phyloP scores from a whole-genome alignment of 2,113 vertebrate genomes.

The Xiphophorus hellerii region DNA sequence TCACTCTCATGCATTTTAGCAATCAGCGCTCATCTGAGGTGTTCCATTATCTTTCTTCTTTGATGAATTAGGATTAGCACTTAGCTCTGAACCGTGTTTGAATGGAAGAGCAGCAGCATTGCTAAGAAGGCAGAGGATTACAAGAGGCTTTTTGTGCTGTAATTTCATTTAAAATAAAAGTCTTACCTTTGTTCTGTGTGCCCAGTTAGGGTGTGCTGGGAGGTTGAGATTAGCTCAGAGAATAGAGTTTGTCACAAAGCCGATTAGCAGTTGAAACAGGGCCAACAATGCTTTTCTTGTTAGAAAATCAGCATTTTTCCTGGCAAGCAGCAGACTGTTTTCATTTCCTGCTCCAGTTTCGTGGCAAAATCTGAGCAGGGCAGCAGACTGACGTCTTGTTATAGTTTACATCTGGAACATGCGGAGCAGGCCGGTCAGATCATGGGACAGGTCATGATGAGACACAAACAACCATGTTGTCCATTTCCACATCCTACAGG shows the following conservation, averaged over 20 bases:
- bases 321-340: slow-evolving; percentile 18
- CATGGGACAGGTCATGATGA: background rate
- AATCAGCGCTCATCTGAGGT: slow-evolving; percentile 21
- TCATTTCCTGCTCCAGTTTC: slow-evolving; percentile 1
- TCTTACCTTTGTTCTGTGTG: slow-evolving; percentile 76
- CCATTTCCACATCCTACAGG: background rate
- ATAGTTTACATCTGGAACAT: background rate
- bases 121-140: slow-evolving; percentile 74
- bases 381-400: background rate
- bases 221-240: slow-evolving; percentile 71
- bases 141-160: slow-evolving; percentile 70
- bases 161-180: slow-evolving; percentile 77
- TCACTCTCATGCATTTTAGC: slow-evolving; percentile 3
- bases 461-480: background rate
- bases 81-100: slow-evolving; percentile 47
- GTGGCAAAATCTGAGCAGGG: background rate
- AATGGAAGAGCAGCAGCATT: slow-evolving; percentile 49
- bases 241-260: slow-evolving; percentile 74
- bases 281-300: slow-evolving; percentile 56
- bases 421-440: background rate
- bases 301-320: slow-evolving; percentile 28
- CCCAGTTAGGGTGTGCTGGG: slow-evolving; percentile 63
- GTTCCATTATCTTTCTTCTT: slow-evolving; percentile 35
- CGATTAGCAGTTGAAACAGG: slow-evolving; percentile 76
- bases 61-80: slow-evolving; percentile 70